Evolutionary conservation across 2,113 vertebrate genomes (phyloP), one percentile per base, ranked within the genome.

Genomic region (Centropristis striata): DNA sequence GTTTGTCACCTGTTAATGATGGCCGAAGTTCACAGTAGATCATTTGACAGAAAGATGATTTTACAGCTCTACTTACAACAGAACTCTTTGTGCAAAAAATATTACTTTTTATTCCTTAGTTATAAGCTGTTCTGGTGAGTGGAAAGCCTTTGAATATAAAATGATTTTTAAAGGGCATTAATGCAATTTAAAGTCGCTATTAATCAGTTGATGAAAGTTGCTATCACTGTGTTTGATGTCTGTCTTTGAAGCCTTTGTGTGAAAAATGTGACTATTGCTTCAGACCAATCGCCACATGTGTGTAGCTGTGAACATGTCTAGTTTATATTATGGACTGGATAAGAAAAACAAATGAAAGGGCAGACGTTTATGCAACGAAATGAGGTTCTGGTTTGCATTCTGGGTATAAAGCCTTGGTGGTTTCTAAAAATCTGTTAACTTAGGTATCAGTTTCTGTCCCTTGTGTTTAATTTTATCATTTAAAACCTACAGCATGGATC

Each of bases 1-100:
- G 49, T 65, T 80, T 80, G 71, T 86, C 80, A 68, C 53, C 54
- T 25, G 14, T 72, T 68, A 78, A 79, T 79, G 71, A 76, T 0
- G 15, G 36, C 36, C 15, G 0, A 12, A 55, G 25, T 39, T 72
- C 84, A 58, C 41, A 39, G 28, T 13, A 20, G 59, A 76, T 57
- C 7, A 46, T 71, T 50, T 66, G 84, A 78, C 39, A 3, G 49
- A 63, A 76, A 72, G 37, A 71, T 49, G 41, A 55, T 1, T 15
- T 41, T n/a, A 41, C 9, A 21, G 36, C 39, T 20, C 51, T 20
- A 9, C 58, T 27, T 39, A 32, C 7, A 63, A 14, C 15, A 39
- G 39, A 27, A 54, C 23, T 23, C 25, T 57, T 59, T 23, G 15
- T 27, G 28, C 13, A 2, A 36, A 32, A 25, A 18, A 1, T 28